A percentile compares a stretch with the other conserved stretches of the same genome.
phyloP scores from a whole-genome alignment of 2,797 vertebrate genomes.

The Hemitrygon akajei region DNA sequence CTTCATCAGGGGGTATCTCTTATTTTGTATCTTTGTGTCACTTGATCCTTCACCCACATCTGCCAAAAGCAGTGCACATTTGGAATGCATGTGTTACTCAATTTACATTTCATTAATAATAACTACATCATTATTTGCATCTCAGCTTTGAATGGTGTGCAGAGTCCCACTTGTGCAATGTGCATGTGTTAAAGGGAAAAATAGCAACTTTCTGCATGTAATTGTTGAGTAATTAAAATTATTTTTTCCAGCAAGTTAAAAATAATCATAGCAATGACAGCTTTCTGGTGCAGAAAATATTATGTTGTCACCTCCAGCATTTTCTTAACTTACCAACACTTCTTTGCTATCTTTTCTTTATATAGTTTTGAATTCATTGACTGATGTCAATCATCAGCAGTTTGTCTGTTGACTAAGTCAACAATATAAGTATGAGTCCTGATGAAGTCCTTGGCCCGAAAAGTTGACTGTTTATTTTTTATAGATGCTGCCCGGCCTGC shows the following conservation, averaged over 20 bases:
- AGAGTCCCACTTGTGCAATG: conserved; percentile 15
- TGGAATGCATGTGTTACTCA: background rate
- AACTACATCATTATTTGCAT: conserved; percentile 1
- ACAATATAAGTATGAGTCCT: background rate
- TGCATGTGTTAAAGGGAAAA: conserved; percentile 16
- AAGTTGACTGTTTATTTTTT: no score
- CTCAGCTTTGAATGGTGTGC: conserved; percentile 26
- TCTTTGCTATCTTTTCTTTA: background rate
- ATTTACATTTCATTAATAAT: conserved; percentile 22
- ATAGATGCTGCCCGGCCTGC: no score
- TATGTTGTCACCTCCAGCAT: conserved; percentile 11
- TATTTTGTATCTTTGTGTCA: background rate
- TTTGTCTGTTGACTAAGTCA: background rate
- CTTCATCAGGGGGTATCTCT: background rate
- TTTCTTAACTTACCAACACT: background rate
- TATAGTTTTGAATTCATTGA: background rate
- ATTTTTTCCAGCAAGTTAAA: conserved; percentile 36
- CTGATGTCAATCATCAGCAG: background rate
- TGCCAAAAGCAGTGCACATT: conserved; percentile 18
- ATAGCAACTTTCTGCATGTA: conserved; percentile 31
- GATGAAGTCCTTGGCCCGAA: no score
- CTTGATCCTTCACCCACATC: background rate
- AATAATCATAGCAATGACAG: conserved; percentile 30
- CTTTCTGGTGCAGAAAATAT: conserved; percentile 28
- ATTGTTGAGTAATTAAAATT: conserved; percentile 25